phyloP scores from a whole-genome alignment of 2,113 vertebrate genomes.

The Aix galericulata region DNA sequence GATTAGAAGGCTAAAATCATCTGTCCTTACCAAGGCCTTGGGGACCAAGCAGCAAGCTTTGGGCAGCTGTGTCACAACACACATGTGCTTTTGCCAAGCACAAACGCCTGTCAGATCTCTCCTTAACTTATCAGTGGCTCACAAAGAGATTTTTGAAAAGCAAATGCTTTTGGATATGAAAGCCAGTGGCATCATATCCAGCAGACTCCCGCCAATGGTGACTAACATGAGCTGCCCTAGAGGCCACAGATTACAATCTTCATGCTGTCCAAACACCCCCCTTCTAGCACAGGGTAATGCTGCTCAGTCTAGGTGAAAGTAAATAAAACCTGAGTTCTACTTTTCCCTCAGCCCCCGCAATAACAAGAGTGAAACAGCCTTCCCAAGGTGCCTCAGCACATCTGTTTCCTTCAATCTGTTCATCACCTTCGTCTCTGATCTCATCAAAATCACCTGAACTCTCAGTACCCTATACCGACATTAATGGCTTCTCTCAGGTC shows the following conservation, averaged over 20 bases:
- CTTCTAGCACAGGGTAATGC: neutral
- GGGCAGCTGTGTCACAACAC: neutral
- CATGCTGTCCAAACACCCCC: neutral
- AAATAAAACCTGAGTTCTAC: neutral
- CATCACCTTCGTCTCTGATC: neutral
- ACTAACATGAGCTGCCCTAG: neutral
- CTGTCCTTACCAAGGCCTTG: neutral
- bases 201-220: neutral
- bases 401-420: neutral
- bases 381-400: neutral
- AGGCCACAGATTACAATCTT: neutral
- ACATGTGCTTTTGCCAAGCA: neutral
- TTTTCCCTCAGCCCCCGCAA: neutral
- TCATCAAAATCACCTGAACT: neutral
- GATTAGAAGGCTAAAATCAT: neutral
- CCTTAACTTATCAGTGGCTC: neutral
- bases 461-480: neutral
- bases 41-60: neutral
- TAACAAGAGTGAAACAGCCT: neutral
- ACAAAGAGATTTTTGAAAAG: neutral
- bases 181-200: neutral
- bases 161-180: neutral
- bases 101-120: neutral
- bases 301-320: neutral
- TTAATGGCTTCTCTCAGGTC: neutral